Percentiles rank a stretch among this genome's conserved stretches.
phyloP scores from a whole-genome alignment of 2,888 invertebrate species.

The Cacoxenus indagator region DNA sequence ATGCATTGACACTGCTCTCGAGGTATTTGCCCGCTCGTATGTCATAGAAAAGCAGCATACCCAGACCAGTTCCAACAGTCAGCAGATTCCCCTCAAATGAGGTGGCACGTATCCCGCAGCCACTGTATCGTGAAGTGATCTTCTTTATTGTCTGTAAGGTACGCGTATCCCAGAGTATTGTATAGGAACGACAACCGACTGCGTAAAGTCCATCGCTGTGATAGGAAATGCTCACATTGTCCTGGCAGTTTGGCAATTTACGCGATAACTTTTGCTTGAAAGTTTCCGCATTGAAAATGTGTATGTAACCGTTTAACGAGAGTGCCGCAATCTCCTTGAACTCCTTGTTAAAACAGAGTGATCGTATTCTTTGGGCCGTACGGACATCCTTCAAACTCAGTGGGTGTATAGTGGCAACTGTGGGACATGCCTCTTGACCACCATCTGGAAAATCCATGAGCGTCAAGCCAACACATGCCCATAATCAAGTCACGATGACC shows the following conservation, averaged over 20 bases:
- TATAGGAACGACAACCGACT: conserved; percentile 94
- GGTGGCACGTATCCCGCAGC: conserved; percentile 92
- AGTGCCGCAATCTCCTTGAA: conserved; percentile 91
- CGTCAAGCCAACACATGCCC: conserved; percentile 96
- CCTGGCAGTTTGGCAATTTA: conserved; percentile 89
- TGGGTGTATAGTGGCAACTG: conserved; percentile 75
- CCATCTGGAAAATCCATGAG: conserved; percentile 73
- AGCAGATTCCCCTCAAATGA: conserved; percentile 91
- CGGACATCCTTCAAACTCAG: conserved; percentile 83
- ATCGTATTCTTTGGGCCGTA: conserved; percentile 82
- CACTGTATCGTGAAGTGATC: conserved; percentile 88
- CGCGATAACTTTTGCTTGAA: conserved; percentile 90
- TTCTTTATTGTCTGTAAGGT: conserved; percentile 86
- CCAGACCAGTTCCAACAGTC: conserved; percentile 93
- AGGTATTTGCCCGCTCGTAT: conserved; percentile 91
- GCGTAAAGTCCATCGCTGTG: conserved; percentile 91
- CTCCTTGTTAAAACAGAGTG: conserved; percentile 87
- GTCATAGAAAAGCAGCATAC: conserved; percentile 94
- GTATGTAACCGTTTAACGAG: conserved; percentile 93
- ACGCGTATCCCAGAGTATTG: conserved; percentile 88
- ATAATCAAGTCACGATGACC: conserved; percentile 91
- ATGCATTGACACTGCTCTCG: conserved; percentile 90
- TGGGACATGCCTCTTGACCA: conserved; percentile 69
- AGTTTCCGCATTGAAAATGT: conserved; percentile 91
- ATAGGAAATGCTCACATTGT: conserved; percentile 92